Evolutionary conservation across 2,113 vertebrate species (phyloP), one percentile per base, ranked within the genome.

Genomic region (Condylura cristata): DNA sequence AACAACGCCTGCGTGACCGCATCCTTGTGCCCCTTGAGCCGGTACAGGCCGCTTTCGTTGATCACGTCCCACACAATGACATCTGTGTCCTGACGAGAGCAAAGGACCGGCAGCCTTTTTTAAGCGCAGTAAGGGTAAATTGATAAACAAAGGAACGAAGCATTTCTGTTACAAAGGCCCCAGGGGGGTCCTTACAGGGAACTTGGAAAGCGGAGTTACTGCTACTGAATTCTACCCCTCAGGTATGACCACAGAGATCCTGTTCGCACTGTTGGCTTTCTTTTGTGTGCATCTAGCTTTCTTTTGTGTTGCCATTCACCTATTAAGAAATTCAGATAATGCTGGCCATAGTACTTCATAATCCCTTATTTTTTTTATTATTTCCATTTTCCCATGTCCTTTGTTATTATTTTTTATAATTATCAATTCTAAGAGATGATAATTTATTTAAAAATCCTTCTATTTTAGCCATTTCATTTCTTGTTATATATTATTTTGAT

Each of bases 31-130:
- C 99, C 99, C 92, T 86, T 99, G 81, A 99, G 98, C 17, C 99
- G 97, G 97, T 99, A 99, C 53, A 99, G 98, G 32, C 99, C 99
- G 0, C 99, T 99, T 98, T 99, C 99, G 32, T 99, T 99, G 97
- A 99, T 99, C 90, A 99, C 98, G 97, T 99, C 99, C 99, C 99
- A 99, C 93, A 99, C 97, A 0, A 99, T 99, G 94, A 99, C 98
- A 95, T 99, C 99, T 14, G 99, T 99, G 97, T 99, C 99, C 99
- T 99, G 97, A 7, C 97, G 96, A n/a, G 78, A 94, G 32, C 85
- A 58, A 58, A 90, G 41, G 2, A 41, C 34, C 22, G 37, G 20
- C 10, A 46, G 44, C 10, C 10, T 48, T 48, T 58, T 60, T 60
- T 60, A 60, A 60, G 95, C 13, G 26, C 94, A 2, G 5, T 26